Percentiles rank a stretch among this genome's conserved stretches.
Evolutionary conservation across 2,113 vertebrate genomes (phyloP).

Genomic region (Pardalotus punctatus): DNA sequence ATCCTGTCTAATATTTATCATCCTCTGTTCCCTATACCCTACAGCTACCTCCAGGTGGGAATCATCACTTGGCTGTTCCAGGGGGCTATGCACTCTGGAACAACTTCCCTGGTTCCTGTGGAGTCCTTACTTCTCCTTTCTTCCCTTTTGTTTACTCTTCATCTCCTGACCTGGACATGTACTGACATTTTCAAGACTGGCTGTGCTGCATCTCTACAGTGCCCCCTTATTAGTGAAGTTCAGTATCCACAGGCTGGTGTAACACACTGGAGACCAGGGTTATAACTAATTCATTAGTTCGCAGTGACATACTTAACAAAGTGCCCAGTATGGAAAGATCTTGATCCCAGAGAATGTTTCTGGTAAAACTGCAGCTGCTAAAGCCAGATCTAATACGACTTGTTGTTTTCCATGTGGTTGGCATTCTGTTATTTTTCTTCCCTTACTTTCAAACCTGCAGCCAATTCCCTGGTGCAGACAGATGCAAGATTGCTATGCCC

Average conservation of each 20-base stretch:
- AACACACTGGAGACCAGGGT: neutral
- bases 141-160: neutral
- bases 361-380: neutral
- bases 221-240: neutral
- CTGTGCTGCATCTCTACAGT: neutral
- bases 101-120: neutral
- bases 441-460: neutral
- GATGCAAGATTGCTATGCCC: neutral
- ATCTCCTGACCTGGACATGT: neutral
- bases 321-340: neutral
- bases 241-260: neutral
- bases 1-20: neutral
- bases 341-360: neutral
- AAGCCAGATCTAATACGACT: neutral
- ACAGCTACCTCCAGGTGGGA: neutral
- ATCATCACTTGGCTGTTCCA: neutral
- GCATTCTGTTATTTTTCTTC: neutral
- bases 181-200: neutral
- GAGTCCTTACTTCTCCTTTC: neutral
- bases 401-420: neutral
- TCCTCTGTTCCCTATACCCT: neutral
- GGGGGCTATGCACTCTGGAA: neutral
- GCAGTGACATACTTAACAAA: neutral
- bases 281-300: neutral
- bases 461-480: neutral